A percentile compares a stretch with the other conserved stretches of the same genome.
Evolutionary conservation across 2,888 invertebrate genomes (phyloP).

Genomic region (Poecilobothrus nobilitatus): DNA sequence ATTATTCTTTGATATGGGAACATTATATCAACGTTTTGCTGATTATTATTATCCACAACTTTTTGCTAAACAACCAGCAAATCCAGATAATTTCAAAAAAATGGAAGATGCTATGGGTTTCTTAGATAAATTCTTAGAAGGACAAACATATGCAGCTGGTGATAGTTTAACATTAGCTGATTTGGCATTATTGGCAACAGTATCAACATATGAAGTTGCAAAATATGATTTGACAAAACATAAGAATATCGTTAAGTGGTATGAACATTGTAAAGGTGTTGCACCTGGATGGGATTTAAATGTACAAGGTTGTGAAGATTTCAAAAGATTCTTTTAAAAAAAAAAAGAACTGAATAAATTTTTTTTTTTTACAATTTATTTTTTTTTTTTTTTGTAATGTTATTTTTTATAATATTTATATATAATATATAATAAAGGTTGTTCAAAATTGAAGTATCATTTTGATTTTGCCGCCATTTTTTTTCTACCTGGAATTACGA

Average conservation of each 20-base stretch:
- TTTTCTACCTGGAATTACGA: too few species aligned
- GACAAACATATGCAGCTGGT: conserved; percentile 63
- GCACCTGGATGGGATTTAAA: conserved; percentile 54
- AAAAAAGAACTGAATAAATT: neutral
- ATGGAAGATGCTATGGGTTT: conserved; percentile 59
- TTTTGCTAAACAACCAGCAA: conserved; percentile 53
- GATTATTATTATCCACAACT: conserved; percentile 62
- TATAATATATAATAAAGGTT: too few species aligned
- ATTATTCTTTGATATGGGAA: conserved; percentile 71
- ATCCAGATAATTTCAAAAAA: conserved; percentile 59
- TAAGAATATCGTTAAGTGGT: conserved; percentile 60
- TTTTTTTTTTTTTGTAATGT: neutral
- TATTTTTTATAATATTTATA: neutral
- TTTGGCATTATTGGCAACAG: conserved; percentile 56
- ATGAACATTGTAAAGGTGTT: conserved; percentile 49
- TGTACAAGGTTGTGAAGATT: conserved; percentile 49
- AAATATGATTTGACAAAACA: conserved; percentile 60
- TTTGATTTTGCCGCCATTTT: too few species aligned
- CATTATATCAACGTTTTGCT: conserved; percentile 59
- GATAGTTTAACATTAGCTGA: conserved; percentile 69
- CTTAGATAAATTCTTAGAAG: conserved; percentile 63
- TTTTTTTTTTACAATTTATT: neutral
- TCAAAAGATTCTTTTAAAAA: conserved; percentile 42
- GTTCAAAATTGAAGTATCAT: too few species aligned
- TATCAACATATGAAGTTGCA: conserved; percentile 61